phyloP scores from a whole-genome alignment of 2,797 vertebrate genomes.

The Phoxinus dragarum region DNA sequence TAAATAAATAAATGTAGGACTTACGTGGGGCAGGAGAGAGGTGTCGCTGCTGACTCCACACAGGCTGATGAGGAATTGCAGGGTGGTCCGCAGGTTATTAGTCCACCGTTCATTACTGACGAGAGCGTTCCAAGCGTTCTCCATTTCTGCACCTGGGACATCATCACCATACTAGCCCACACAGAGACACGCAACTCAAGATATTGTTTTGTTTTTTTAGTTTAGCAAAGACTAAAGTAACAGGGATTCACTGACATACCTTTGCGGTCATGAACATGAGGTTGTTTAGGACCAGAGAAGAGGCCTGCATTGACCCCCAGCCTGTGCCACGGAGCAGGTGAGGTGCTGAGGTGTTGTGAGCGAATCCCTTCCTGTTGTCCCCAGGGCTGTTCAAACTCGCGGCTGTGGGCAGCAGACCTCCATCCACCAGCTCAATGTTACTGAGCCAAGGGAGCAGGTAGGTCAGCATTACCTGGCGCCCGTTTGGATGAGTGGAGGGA shows the following conservation, averaged over 20 bases:
- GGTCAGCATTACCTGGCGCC: conserved; percentile 97
- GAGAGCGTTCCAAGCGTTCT: conserved; percentile 96
- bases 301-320: conserved; percentile 97
- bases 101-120: conserved; percentile 96
- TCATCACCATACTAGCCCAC: conserved; percentile 91
- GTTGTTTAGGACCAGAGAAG: conserved; percentile 96
- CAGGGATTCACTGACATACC: conserved; percentile 71
- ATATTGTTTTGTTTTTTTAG: neutral
- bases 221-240: neutral
- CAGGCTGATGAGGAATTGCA: conserved; percentile 97
- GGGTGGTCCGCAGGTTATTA: conserved; percentile 91
- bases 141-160: conserved; percentile 94
- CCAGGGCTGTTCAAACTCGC: conserved; percentile 91
- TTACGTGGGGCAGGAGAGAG: conserved; percentile 90
- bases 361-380: conserved; percentile 74
- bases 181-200: conserved; percentile 5
- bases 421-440: conserved; percentile 96
- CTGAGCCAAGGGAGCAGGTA: conserved; percentile 97
- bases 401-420: conserved; percentile 87
- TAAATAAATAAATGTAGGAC: conserved; percentile 56
- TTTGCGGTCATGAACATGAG: conserved; percentile 99
- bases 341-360: conserved; percentile 10
- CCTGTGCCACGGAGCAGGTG: conserved; percentile 86
- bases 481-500: conserved; percentile 93
- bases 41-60: conserved; percentile 98